Conservation (phyloP, 1,140 invertebrate genomes). For the Conus betulinus region DNA sequence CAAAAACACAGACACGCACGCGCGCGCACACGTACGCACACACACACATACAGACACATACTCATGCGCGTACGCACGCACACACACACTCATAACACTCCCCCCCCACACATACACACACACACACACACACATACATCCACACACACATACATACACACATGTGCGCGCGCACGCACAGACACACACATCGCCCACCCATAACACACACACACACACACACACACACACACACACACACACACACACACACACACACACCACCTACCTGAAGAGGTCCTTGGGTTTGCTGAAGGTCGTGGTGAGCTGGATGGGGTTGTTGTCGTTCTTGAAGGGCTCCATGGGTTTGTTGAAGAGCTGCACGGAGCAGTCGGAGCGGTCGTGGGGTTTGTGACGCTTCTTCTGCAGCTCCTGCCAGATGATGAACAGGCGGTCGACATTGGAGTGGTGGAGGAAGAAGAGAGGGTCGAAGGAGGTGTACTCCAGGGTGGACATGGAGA, state of each 20-base stretch:
- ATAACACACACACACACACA: too few species aligned
- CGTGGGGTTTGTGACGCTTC: slow-evolving; percentile 35
- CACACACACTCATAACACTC: too few species aligned
- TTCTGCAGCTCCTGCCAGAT: slow-evolving; percentile 51
- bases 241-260: background rate
- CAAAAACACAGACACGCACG: too few species aligned
- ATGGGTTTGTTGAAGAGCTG: slow-evolving; percentile 34
- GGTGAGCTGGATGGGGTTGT: slow-evolving; percentile 47
- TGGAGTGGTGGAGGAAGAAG: slow-evolving; percentile 55
- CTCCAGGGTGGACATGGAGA: slow-evolving; percentile 52
- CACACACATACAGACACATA: too few species aligned
- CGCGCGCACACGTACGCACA: too few species aligned
- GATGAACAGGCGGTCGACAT: slow-evolving; percentile 48
- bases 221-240: too few species aligned
- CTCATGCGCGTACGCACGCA: too few species aligned
- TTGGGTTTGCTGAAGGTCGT: slow-evolving; percentile 13
- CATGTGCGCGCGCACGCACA: too few species aligned
- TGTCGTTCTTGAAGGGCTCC: slow-evolving; percentile 47
- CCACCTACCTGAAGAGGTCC: slow-evolving; percentile 36
- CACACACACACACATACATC: too few species aligned
- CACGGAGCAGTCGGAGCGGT: slow-evolving; percentile 40
- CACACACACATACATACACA: too few species aligned
- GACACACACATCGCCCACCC: too few species aligned
- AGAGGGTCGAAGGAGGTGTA: slow-evolving; percentile 56
- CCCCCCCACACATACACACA: too few species aligned